Base-by-base conservation (phyloP, 2,797 vertebrate species). In the Syngnathus acus region DNA sequence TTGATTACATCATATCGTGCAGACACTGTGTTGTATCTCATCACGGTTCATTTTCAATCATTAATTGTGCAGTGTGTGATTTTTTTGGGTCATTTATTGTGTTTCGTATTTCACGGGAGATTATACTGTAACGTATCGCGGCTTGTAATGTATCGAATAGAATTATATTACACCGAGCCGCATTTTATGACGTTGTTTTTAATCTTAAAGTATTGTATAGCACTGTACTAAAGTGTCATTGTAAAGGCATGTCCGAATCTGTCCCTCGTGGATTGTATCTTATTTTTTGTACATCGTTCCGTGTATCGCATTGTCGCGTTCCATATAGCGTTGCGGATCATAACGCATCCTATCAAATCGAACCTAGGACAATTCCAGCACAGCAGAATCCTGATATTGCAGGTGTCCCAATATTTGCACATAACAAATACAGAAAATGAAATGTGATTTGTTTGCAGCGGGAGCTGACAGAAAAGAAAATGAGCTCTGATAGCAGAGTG, bases 401-500 rank as follows among this genome's bases (percentile, higher is more conserved):
- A 21, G n/a, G 26, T 9, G 8, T 54, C n/a, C 5, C 5, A 45
- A 45, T 62, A 26, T 62, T 45, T 23, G 13, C 42, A 26, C 40
- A 5, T 62, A 43, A 45, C 21, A 7, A 62, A 62, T 11, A 62
- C 59, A 61, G 39, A 21, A 42, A 26, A 43, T n/a, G 4, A 58
- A 58, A 37, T 58, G 39, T 39, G 17, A 54, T 54, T 54, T 54
- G 21, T 39, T 39, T 13, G 39, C 19, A 13, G 60, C 11, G 21
- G 23, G n/a, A 9, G 60, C 60, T 9, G 53, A 65, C 59, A 55
- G 60, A 63, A 37, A 47, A 63, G 47, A 53, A 64, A 72, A 73
- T 11, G 6, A 66, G 66, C 7, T 45, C 47, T 61, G 39, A 65
- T 64, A 72, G n/a, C 42, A 48, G 70, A 70, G 21, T 55, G 65